Base-by-base conservation (phyloP, 2,888 invertebrate genomes). In the Pinctada fucata region DNA sequence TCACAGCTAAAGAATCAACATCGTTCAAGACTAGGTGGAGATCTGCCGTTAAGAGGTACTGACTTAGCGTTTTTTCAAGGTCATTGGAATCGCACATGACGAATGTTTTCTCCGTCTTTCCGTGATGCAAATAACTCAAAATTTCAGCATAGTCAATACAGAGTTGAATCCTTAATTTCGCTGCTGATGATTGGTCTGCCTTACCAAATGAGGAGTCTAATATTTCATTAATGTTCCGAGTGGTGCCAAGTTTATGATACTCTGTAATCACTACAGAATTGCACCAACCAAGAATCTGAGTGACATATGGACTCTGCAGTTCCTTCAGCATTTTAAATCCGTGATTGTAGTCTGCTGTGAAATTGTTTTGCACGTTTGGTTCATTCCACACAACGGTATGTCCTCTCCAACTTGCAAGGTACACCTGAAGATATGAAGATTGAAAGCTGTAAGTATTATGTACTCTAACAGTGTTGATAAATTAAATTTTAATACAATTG, bases 11-110 rank as follows among this genome's bases (percentile, higher is more conserved):
- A 4, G 93, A 93, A 90, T 94, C 94, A 67, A 93, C 84, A 87
- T 94, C 94, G 86, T 93, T 93, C 2, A 92, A 82, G 47, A 93
- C 82, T 10, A 94, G 78, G 3, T 83, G 82, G 2, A 92, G 82
- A 73, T 92, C 90, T 51, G 89, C 86, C 16, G 91, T 91, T 2
- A 94, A 74, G 48, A 94, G 87, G 78, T 91, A 91, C 85, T 94
- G 94, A 73, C 92, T 91, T 65, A 94, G 85, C 1, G 92, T 89
- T 88, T 94, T 94, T 4, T 88, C 79, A 5, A 93, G 86, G 76
- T 91, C 88, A 85, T 92, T 93, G 0, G 93, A 91, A 84, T 94
- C 94, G 85, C 94, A 94, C 92, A 94, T 93, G 2, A 94, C 72
- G 52, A 67, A 77, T 6, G 48, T 79, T 3, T 81, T 16, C 50